These are phyloP conservation scores for Grapholita molesta DNA, from an alignment of 1,140 invertebrate genomes.

Conservation along the genomic window DNA sequence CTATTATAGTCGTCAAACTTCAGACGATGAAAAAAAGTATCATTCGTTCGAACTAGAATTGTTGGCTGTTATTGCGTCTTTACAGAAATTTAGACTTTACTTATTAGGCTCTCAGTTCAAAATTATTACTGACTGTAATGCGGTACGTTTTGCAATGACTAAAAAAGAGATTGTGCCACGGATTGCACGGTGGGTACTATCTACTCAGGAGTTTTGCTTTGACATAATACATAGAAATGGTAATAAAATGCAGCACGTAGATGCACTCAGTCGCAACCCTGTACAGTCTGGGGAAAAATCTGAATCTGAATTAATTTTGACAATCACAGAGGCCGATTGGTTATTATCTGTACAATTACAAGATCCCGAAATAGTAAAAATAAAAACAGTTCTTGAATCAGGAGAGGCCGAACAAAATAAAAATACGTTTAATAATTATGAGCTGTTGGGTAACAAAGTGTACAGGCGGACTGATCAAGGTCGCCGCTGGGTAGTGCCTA, in stretches of 20 bases:
- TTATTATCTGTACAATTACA: too few relatives aligned
- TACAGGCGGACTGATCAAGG: conserved; percentile 4
- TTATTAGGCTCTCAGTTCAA: too few relatives aligned
- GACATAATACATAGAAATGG: conserved; percentile 24
- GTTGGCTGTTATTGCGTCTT: conserved; percentile 32
- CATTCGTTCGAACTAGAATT: conserved; percentile 31
- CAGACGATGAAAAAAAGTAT: conserved; percentile 21
- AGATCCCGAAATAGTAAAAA: conserved; percentile 24
- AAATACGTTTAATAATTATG: conserved; percentile 17
- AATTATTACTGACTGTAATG: conserved; percentile 30
- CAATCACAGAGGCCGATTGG: too few relatives aligned
- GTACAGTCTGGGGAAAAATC: neutral
- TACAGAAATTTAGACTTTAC: conserved; percentile 27
- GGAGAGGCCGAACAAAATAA: neutral
- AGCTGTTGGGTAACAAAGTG: conserved; percentile 4
- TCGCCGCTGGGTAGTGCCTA: conserved; percentile 15
- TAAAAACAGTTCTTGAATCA: neutral
- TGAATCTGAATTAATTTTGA: too few relatives aligned
- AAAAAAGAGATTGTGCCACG: conserved; percentile 28
- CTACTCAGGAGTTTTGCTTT: conserved; percentile 25
- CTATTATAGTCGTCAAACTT: too few relatives aligned
- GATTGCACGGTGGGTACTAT: conserved; percentile 29
- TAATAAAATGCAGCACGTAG: conserved; percentile 42
- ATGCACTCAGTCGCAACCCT: conserved; percentile 44
- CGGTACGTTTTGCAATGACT: conserved; percentile 23